Conservation (phyloP, 2,797 vertebrate species). For the Trachops cirrhosus region DNA sequence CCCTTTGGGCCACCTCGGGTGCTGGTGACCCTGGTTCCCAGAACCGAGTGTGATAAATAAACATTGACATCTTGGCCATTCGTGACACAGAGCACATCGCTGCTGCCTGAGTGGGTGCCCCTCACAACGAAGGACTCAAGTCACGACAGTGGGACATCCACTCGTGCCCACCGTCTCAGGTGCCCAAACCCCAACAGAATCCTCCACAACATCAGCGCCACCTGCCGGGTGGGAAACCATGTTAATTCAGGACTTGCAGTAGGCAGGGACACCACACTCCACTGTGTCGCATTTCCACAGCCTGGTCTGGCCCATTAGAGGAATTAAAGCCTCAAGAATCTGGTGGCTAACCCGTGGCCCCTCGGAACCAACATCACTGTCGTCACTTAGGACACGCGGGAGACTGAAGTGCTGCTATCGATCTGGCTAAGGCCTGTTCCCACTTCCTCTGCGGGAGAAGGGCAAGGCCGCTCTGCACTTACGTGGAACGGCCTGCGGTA, state of each 20-base stretch:
- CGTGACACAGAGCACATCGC: not conserved
- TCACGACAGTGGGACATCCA: not conserved
- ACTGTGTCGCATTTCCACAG: not conserved
- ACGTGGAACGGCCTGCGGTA: not conserved
- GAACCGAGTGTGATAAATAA: not conserved
- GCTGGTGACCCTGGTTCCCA: not conserved
- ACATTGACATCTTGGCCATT: not conserved
- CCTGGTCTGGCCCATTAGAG: not conserved
- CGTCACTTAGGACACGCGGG: not conserved
- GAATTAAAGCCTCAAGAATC: too few relatives aligned
- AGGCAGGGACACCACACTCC: not conserved
- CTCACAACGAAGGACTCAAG: not conserved
- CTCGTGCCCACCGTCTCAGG: not conserved
- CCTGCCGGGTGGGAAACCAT: not conserved
- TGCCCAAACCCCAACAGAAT: not conserved
- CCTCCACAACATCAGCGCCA: not conserved
- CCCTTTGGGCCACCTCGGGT: not conserved
- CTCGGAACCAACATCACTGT: not conserved
- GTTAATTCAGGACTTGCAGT: not conserved
- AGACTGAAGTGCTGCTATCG: not conserved
- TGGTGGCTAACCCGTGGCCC: not conserved
- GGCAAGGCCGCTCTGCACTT: not conserved
- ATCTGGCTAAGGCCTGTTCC: not conserved
- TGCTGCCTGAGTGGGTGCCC: accelerated
- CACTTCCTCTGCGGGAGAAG: not conserved